Evolutionary conservation across 1,140 invertebrate genomes (phyloP).

Genomic region (Acromyrmex charruanus): DNA sequence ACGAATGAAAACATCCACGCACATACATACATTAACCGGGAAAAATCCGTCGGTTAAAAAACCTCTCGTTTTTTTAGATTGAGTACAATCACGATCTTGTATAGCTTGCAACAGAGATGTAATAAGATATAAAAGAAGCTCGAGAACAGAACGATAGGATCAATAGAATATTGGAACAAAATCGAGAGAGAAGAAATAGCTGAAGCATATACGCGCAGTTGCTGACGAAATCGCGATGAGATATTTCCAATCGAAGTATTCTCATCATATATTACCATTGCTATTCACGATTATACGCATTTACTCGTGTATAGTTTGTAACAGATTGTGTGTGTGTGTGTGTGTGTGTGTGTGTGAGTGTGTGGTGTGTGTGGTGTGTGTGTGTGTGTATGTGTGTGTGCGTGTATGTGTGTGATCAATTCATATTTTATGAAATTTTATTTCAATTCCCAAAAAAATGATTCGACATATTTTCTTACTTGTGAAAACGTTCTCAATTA

Average conservation of each 20-base stretch:
- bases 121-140: conserved; percentile 74
- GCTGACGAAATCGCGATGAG: conserved; percentile 62
- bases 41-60: conserved; percentile 2
- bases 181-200: conserved; percentile 58
- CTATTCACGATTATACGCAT: conserved; percentile 39
- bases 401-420: background rate
- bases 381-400: background rate
- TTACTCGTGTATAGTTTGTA: conserved; percentile 14
- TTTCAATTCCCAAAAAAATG: background rate
- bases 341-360: background rate
- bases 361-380: background rate
- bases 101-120: conserved; percentile 78
- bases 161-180: conserved; percentile 57
- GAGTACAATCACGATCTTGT: conserved; percentile 44
- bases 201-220: conserved; percentile 71
- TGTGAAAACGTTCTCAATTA: background rate
- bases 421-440: background rate
- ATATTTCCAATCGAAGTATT: conserved; percentile 54
- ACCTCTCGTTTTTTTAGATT: conserved; percentile 4
- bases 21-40: background rate
- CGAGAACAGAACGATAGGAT: conserved; percentile 59
- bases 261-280: conserved; percentile 55
- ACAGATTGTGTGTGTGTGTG: background rate
- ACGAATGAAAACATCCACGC: background rate
- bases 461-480: background rate